Conservation (phyloP, 2,888 invertebrate species). For the Hyles lineata region DNA sequence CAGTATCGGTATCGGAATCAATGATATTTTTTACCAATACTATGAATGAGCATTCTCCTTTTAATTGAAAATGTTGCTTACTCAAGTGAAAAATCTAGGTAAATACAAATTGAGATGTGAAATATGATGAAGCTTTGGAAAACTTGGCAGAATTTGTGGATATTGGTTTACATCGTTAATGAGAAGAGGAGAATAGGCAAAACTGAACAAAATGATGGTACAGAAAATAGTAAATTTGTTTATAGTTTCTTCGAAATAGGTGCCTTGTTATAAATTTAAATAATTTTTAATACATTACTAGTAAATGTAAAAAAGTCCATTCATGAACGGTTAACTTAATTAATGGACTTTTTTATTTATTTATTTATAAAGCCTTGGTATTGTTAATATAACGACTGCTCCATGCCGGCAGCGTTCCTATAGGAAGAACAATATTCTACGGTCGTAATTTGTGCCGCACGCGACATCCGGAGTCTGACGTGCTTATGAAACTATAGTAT, state of each 20-base stretch:
- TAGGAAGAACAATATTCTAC: slow-evolving; percentile 13
- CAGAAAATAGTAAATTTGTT: too few relatives aligned
- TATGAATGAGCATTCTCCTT: too few relatives aligned
- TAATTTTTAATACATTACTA: too few relatives aligned
- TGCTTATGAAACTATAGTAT: neutral
- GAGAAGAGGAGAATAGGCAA: slow-evolving; percentile 2
- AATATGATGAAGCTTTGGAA: neutral
- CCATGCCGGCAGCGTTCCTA: neutral
- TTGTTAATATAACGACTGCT: neutral
- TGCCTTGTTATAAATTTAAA: too few relatives aligned
- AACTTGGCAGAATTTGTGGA: neutral
- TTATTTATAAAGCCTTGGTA: neutral
- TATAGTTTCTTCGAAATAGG: too few relatives aligned
- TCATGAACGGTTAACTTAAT: too few relatives aligned
- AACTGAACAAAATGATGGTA: neutral
- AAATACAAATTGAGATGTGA: neutral
- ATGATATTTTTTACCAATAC: too few relatives aligned
- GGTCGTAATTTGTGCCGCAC: neutral
- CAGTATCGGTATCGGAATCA: too few relatives aligned
- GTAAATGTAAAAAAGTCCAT: too few relatives aligned
- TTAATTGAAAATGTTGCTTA: too few relatives aligned
- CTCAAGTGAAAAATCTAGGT: too few relatives aligned
- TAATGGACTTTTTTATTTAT: too few relatives aligned
- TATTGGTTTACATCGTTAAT: neutral
- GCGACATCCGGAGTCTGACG: slow-evolving; percentile 17